Conservation (phyloP, 2,888 invertebrate species). For the Clepsis dumicolana region DNA sequence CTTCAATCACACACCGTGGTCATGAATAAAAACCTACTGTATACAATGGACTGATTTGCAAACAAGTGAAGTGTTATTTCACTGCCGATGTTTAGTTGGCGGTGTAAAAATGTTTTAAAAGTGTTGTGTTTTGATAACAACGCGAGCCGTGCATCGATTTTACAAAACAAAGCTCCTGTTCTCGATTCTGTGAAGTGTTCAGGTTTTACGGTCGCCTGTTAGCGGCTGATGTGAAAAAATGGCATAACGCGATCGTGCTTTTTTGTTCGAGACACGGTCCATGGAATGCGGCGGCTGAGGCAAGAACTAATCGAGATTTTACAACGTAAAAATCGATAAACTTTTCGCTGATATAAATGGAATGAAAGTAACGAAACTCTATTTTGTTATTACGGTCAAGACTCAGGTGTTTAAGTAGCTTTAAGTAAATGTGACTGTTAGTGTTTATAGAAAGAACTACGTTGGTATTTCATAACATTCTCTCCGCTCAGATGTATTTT, state of each 20-base stretch:
- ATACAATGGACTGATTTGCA: conserved; percentile 15
- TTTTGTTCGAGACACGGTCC: conserved; percentile 5
- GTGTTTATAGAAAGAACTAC: conserved; percentile 11
- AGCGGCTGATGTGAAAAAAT: conserved; percentile 6
- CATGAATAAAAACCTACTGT: conserved; percentile 21
- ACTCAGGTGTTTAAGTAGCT: background rate
- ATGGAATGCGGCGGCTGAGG: background rate
- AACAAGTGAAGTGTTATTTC: conserved; percentile 16
- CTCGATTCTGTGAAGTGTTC: conserved; percentile 10
- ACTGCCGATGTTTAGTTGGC: background rate
- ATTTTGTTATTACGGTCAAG: background rate
- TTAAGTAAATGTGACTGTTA: conserved; percentile 8
- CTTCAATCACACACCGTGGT: background rate
- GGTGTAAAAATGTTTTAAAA: background rate
- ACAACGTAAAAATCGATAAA: conserved; percentile 1
- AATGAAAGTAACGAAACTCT: background rate
- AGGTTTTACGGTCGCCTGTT: conserved; percentile 23
- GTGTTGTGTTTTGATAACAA: conserved; percentile 45
- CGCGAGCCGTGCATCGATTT: conserved; percentile 49
- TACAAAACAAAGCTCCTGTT: conserved; percentile 46
- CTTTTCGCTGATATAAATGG: background rate
- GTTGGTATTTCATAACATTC: conserved; percentile 14
- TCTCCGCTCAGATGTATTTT: conserved; percentile 17
- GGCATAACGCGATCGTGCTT: conserved; percentile 6
- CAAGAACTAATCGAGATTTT: conserved; percentile 3